Evolutionary conservation across 2,113 vertebrate species (phyloP), one percentile per base, ranked within the genome.

Genomic region (Lycocorax pyrrhopterus): DNA sequence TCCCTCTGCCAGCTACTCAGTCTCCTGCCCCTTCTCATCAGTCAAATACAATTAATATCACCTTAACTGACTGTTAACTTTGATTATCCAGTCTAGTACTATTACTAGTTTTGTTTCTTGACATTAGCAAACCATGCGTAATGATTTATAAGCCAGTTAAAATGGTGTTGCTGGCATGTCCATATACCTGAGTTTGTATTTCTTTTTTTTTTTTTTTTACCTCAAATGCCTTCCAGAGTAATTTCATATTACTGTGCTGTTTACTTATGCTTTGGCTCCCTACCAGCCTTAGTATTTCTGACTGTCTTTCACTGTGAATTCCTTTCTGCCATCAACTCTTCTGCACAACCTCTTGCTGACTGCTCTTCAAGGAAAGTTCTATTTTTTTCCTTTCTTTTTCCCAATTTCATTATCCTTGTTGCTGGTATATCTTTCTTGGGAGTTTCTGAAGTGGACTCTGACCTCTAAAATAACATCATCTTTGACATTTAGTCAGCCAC

Each of bases 21-120:
- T 92, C 80, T 93, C 80, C 73, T 49, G 10, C 87, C 93, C 86
- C 86, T 93, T 96, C 92, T 96, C 92, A 94, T 94, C 96, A 96
- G 93, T 95, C 92, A 96, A 92, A 92, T 94, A 90, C 80, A 96
- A 93, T 96, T 96, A 95, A 84, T 96, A 94, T 94, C 76, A 90
- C 69, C 88, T 88, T 94, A 94, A 63, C 94, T 96, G 92, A 96
- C 94, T 96, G 88, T 90, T 95, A 93, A 72, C 86, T 96, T 95
- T 96, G 92, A 96, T 94, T 94, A 94, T 84, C 68, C 73, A 76
- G 90, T 64, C 69, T 92, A 81, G 52, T 82, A 95, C 60, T 90
- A 78, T 84, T 75, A 90, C 94, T 92, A 72, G 80, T 86, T 96
- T 93, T 59, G 33, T 90, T 94, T 90, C 92, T 86, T 94, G 77